A percentile compares a stretch with the other conserved stretches of the same genome.
These are phyloP conservation scores for Theretra japonica DNA, from an alignment of 2,888 invertebrate genomes.

Conservation along the genomic window DNA sequence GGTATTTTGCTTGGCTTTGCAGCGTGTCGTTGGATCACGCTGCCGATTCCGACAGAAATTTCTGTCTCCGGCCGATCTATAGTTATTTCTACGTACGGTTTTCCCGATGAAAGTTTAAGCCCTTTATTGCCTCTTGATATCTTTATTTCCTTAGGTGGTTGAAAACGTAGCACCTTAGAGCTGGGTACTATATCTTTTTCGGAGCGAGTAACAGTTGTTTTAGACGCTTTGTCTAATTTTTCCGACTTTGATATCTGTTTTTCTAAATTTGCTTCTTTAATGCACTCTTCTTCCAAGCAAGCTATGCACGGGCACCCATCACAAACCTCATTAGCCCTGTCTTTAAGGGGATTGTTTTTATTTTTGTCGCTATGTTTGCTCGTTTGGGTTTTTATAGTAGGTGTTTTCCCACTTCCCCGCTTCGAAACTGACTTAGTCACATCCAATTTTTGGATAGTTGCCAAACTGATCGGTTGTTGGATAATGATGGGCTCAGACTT, in stretches of 20 bases:
- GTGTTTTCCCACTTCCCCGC: slow-evolving; percentile 23
- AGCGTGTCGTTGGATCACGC: slow-evolving; percentile 28
- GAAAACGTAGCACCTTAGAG: slow-evolving; percentile 6
- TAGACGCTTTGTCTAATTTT: background rate
- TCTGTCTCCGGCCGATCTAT: slow-evolving; percentile 52
- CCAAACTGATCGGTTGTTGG: slow-evolving; percentile 31
- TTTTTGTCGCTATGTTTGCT: background rate
- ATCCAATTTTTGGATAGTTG: slow-evolving; percentile 34
- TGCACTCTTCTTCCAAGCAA: slow-evolving; percentile 12
- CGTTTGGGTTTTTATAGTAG: background rate
- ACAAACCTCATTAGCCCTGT: background rate
- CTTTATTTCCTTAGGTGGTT: slow-evolving; percentile 23
- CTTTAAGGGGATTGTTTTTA: background rate
- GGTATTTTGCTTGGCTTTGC: slow-evolving; percentile 57
- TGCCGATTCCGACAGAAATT: slow-evolving; percentile 39
- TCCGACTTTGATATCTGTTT: background rate
- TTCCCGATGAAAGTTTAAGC: slow-evolving; percentile 35
- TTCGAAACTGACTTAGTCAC: slow-evolving; percentile 36
- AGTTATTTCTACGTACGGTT: slow-evolving; percentile 53
- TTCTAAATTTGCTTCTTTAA: background rate
- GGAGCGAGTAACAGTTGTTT: background rate
- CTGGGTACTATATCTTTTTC: slow-evolving; percentile 26
- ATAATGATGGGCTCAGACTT: slow-evolving; percentile 12
- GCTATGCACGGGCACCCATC: background rate
- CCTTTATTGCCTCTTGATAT: slow-evolving; percentile 29